Evolutionary conservation across 2,797 vertebrate species (phyloP), one percentile per base, ranked within the genome.

Genomic region (Gorsachius magnificus): DNA sequence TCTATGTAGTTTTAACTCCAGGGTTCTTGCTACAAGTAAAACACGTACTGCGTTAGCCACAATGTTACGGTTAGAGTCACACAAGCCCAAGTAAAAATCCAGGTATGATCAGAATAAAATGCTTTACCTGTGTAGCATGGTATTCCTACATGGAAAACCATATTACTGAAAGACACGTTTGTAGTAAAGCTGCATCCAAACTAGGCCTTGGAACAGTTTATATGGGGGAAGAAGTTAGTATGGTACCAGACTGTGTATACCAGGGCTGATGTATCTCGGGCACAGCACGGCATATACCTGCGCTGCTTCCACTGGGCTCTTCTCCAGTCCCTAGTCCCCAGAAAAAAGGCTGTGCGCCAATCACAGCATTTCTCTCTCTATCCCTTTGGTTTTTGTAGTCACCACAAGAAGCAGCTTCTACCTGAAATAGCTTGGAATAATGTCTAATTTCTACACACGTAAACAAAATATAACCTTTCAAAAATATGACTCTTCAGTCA

Each of bases 391-490:
- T 82, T 92, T 60, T 82, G n/a, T 21, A 84, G 45, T 56, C 43
- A 36, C n/a, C 48, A 35, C 19, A 58, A 66, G 14, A 58, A 84
- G 33, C 2, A 68, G 31, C 35, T 83, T 79, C 36, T 70, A 29
- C 54, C 33, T 69, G 61, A 87, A 63, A 38, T 14, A 65, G 10
- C 60, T 60, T 14, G 17, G 56, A 83, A 70, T 8, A 58, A 13
- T 11, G 64, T 35, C 64, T 56, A 7, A 75, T 75, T 85, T 87
- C 54, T 78, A 91, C 78, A 71, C 0, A 3, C 0, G 0, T 9
- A 54, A 90, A 57, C 29, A 71, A 85, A 91, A 84, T 20, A 70
- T 0, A 35, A 10, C 24, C 15, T 57, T 78, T 54, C 7, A 76
- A 76, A 82, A 87, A 57, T 15, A 65, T 0, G 3, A 50, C 43